Conservation (phyloP, 2,888 invertebrate genomes). For the Dorcus hopei region DNA sequence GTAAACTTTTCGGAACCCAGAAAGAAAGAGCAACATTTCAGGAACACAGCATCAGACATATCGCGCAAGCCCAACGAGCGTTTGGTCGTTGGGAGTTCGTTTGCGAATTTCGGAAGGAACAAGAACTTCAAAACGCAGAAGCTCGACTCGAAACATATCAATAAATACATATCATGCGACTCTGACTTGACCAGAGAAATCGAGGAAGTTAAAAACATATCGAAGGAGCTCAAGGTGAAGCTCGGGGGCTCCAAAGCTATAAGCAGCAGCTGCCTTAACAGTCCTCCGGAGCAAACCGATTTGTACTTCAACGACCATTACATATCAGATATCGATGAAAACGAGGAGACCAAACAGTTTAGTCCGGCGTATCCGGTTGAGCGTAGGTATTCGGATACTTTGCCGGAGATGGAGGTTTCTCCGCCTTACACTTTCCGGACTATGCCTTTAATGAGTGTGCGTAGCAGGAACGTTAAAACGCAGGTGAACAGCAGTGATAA, state of each 20-base stretch:
- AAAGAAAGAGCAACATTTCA: too few species aligned
- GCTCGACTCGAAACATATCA: not conserved
- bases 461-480: not conserved
- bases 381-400: constrained; percentile 22
- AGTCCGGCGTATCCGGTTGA: constrained; percentile 35
- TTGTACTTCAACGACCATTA: constrained; percentile 43
- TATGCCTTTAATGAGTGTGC: not conserved
- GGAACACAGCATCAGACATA: too few species aligned
- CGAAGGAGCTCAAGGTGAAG: constrained; percentile 33
- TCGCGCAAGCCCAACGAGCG: not conserved
- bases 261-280: not conserved
- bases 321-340: constrained; percentile 49
- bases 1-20: not conserved
- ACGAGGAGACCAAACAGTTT: constrained; percentile 46
- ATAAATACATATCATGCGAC: constrained; percentile 38
- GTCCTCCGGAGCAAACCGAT: constrained; percentile 4
- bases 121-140: not conserved
- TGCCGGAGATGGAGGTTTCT: constrained; percentile 2
- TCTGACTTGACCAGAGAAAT: constrained; percentile 42
- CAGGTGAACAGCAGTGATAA: not conserved
- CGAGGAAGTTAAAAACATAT: constrained; percentile 42
- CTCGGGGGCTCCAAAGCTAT: constrained; percentile 23
- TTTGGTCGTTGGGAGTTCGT: not conserved
- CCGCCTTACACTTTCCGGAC: constrained; percentile 7
- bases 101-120: not conserved